Conservation (phyloP, 2,797 vertebrate genomes). For the Crenuchus spilurus region DNA sequence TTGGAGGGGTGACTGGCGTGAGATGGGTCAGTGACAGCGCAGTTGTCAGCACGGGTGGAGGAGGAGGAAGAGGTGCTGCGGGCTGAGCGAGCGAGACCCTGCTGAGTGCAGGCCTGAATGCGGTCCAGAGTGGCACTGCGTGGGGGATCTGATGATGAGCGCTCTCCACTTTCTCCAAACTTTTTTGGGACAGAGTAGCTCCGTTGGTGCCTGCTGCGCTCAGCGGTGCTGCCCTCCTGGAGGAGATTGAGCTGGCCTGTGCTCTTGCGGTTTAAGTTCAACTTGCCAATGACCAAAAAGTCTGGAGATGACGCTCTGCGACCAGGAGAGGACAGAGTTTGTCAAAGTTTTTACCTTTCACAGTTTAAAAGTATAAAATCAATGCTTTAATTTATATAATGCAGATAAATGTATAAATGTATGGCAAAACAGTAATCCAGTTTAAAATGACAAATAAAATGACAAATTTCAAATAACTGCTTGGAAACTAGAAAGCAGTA, state of each 20-base stretch:
- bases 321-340: constrained; percentile 3
- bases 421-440: too few species aligned
- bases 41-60: constrained; percentile 78
- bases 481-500: too few species aligned
- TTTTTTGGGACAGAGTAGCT: constrained; percentile 99
- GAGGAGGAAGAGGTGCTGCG: constrained; percentile 88
- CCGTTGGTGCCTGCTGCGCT: constrained; percentile 92
- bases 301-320: constrained; percentile 94
- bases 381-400: too few species aligned
- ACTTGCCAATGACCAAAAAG: constrained; percentile 87
- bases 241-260: constrained; percentile 95
- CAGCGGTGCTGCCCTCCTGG: constrained; percentile 82
- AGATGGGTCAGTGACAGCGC: constrained; percentile 87
- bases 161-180: constrained; percentile 89
- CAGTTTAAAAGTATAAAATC: not conserved
- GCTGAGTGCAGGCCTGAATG: constrained; percentile 95
- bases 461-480: too few species aligned
- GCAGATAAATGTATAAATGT: too few species aligned
- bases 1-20: constrained; percentile 93
- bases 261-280: constrained; percentile 92
- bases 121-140: constrained; percentile 96
- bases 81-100: constrained; percentile 83
- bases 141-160: constrained; percentile 83
- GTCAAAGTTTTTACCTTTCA: too few species aligned
- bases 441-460: not conserved